These are phyloP conservation scores for Drosophila stalkeri DNA, from an alignment of 2,888 invertebrate genomes.

Conservation along the genomic window DNA sequence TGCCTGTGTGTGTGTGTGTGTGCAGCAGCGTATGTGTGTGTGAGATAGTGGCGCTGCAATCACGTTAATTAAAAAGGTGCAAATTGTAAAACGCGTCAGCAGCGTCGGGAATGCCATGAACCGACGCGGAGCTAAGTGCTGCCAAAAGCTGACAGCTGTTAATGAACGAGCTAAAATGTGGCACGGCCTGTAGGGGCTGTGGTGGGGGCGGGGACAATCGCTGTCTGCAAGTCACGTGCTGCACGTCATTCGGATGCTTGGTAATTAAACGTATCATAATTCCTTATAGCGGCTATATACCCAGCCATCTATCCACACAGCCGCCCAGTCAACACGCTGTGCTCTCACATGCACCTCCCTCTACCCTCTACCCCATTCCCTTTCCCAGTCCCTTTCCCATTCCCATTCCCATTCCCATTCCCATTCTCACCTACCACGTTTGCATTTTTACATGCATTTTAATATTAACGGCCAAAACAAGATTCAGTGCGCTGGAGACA, in stretches of 20 bases:
- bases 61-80: conserved; percentile 84
- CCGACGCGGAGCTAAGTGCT: conserved; percentile 68
- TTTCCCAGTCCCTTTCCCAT: background rate
- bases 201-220: background rate
- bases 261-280: conserved; percentile 79
- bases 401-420: background rate
- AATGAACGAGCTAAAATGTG: conserved; percentile 77
- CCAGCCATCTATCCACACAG: conserved; percentile 1
- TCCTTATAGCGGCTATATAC: conserved; percentile 54
- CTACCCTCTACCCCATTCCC: background rate
- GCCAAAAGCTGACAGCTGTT: conserved; percentile 82
- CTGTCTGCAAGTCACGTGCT: conserved; percentile 71
- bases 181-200: conserved; percentile 7
- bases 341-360: conserved; percentile 23
- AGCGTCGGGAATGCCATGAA: conserved; percentile 65
- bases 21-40: conserved; percentile 3
- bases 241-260: conserved; percentile 63
- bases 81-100: conserved; percentile 81
- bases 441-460: conserved; percentile 79
- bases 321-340: conserved; percentile 2
- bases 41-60: conserved; percentile 71
- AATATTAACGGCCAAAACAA: conserved; percentile 73
- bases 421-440: conserved; percentile 40
- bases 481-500: conserved; percentile 69
- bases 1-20: conserved; percentile 8